phyloP scores from a whole-genome alignment of 2,888 invertebrate genomes.

The Mythimna lalbum region DNA sequence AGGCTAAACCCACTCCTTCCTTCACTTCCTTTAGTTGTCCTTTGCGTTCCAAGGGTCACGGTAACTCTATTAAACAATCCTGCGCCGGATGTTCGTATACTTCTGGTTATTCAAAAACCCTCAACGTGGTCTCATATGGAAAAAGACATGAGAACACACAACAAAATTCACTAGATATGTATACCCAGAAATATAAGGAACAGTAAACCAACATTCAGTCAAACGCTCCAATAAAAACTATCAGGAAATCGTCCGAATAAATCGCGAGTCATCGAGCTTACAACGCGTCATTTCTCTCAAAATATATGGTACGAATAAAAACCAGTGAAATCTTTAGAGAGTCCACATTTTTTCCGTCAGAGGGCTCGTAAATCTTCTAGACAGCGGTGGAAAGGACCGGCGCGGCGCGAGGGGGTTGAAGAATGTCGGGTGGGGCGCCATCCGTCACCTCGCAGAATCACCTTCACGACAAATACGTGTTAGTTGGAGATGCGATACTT shows the following conservation, averaged over 20 bases:
- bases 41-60: too few relatives aligned
- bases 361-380: conserved; percentile 78
- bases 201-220: conserved; percentile 33
- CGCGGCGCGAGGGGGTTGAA: conserved; percentile 67
- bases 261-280: conserved; percentile 73
- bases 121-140: too few relatives aligned
- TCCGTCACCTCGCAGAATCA: conserved; percentile 75
- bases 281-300: conserved; percentile 81
- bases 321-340: conserved; percentile 79
- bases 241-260: conserved; percentile 70
- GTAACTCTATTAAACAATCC: too few relatives aligned
- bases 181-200: conserved; percentile 12
- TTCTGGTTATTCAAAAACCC: too few relatives aligned
- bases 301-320: conserved; percentile 84
- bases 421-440: conserved; percentile 73
- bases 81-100: too few relatives aligned
- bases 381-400: conserved; percentile 67
- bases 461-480: conserved; percentile 78
- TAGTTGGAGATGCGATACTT: conserved; percentile 52
- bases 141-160: too few relatives aligned
- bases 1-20: too few relatives aligned
- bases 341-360: conserved; percentile 79
- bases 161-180: neutral
- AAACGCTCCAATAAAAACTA: conserved; percentile 53
- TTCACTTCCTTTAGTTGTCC: too few relatives aligned